phyloP scores from a whole-genome alignment of 1,140 invertebrate species.

The Penaeus vannamei region DNA sequence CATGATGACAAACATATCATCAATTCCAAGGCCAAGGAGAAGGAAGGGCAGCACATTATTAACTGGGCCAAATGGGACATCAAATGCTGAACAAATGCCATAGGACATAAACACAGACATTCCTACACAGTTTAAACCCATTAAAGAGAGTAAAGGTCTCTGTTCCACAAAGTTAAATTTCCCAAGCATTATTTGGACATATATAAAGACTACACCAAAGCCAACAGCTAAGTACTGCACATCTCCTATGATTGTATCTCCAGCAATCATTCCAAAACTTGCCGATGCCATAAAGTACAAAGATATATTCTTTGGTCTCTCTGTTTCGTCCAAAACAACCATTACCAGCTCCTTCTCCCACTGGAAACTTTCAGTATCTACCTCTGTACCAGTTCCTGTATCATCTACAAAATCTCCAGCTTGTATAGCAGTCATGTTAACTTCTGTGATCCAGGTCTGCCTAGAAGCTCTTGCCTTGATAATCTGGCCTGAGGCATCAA shows the following conservation, averaged over 20 bases:
- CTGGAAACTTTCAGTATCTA: constrained; percentile 70
- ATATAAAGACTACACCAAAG: constrained; percentile 75
- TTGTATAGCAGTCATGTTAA: constrained; percentile 80
- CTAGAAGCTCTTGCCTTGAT: constrained; percentile 78
- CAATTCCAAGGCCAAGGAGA: constrained; percentile 84
- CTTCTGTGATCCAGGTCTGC: constrained; percentile 78
- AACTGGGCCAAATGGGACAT: constrained; percentile 84
- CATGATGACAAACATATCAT: constrained; percentile 85
- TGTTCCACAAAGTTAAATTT: constrained; percentile 76
- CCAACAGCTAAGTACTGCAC: constrained; percentile 75
- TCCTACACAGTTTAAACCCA: constrained; percentile 57
- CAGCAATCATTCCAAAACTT: constrained; percentile 67
- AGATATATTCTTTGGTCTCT: constrained; percentile 39
- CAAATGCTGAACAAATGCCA: constrained; percentile 81
- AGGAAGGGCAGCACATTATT: constrained; percentile 87
- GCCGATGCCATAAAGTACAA: constrained; percentile 63
- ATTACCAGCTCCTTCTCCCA: constrained; percentile 65
- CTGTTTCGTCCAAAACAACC: constrained; percentile 40
- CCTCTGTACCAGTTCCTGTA: constrained; percentile 83
- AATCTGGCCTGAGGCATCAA: constrained; percentile 77
- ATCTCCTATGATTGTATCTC: constrained; percentile 74
- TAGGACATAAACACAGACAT: constrained; percentile 81
- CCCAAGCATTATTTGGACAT: constrained; percentile 75
- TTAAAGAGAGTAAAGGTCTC: constrained; percentile 69
- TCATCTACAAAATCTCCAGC: constrained; percentile 80